Evolutionary conservation across 2,797 vertebrate species (phyloP).

Genomic region (Labroides dimidiatus): DNA sequence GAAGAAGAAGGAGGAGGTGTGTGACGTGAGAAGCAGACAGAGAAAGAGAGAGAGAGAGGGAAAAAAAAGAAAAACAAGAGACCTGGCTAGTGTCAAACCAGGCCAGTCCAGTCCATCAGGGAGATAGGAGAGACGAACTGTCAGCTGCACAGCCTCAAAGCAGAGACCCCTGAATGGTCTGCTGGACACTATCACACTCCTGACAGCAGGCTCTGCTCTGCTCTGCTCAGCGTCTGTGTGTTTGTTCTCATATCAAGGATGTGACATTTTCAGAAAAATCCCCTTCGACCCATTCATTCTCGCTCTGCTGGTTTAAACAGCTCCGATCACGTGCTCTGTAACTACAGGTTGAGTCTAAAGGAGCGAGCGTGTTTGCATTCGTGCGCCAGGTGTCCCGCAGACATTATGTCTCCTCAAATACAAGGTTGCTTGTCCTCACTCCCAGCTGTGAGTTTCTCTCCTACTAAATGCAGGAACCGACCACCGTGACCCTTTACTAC

Average conservation of each 20-base stretch:
- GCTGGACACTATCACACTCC: slow-evolving; percentile 78
- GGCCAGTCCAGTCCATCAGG: slow-evolving; percentile 65
- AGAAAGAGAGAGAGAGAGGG: slow-evolving; percentile 23
- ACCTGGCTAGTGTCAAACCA: slow-evolving; percentile 75
- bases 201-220: slow-evolving; percentile 71
- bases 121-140: slow-evolving; percentile 76
- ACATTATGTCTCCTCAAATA: slow-evolving; percentile 58
- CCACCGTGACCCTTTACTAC: slow-evolving; percentile 54
- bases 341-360: slow-evolving; percentile 26
- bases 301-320: neutral
- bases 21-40: slow-evolving; percentile 40
- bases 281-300: slow-evolving; percentile 1
- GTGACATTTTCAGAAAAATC: slow-evolving; percentile 17
- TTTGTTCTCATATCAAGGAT: slow-evolving; percentile 15
- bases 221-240: slow-evolving; percentile 39
- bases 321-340: slow-evolving; percentile 24
- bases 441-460: slow-evolving; percentile 57
- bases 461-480: slow-evolving; percentile 54
- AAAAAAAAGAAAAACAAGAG: slow-evolving; percentile 50
- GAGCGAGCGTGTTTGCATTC: slow-evolving; percentile 35
- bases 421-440: slow-evolving; percentile 55
- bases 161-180: slow-evolving; percentile 72
- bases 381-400: slow-evolving; percentile 64
- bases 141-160: slow-evolving; percentile 69
- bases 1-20: slow-evolving; percentile 23